phyloP scores from a whole-genome alignment of 2,797 vertebrate species.

The Denticeps clupeoides region DNA sequence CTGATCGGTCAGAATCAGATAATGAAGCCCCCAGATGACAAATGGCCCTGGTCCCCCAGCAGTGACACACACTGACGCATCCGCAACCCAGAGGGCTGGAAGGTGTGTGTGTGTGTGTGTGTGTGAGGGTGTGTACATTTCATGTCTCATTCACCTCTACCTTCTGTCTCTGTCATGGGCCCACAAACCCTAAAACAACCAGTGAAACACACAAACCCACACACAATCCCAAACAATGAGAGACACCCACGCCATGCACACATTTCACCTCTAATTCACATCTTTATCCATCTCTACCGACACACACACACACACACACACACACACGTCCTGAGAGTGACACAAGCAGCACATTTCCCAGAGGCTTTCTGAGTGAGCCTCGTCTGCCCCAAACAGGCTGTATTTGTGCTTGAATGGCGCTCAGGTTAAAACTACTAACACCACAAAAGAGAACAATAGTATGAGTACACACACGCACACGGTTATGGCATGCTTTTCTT shows the following conservation, averaged over 20 bases:
- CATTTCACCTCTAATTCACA: slow-evolving; percentile 6
- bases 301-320: neutral
- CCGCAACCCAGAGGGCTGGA: slow-evolving; percentile 38
- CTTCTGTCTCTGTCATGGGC: slow-evolving; percentile 26
- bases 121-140: slow-evolving; percentile 32
- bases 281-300: slow-evolving; percentile 6
- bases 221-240: slow-evolving; percentile 5
- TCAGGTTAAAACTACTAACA: too few relatives aligned
- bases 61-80: slow-evolving; percentile 86
- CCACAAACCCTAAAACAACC: slow-evolving; percentile 18
- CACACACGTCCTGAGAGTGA: too few relatives aligned
- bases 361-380: too few relatives aligned
- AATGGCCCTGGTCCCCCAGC: slow-evolving; percentile 85
- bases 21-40: slow-evolving; percentile 98
- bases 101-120: neutral
- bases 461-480: too few relatives aligned
- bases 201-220: slow-evolving; percentile 7
- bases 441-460: too few relatives aligned
- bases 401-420: too few relatives aligned
- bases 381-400: too few relatives aligned
- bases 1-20: slow-evolving; percentile 68
- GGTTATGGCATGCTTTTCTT: too few relatives aligned
- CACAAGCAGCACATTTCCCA: too few relatives aligned
- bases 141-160: slow-evolving; percentile 24
- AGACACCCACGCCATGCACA: neutral